Conservation (phyloP, 2,797 vertebrate genomes). For the Taeniopygia guttata region DNA sequence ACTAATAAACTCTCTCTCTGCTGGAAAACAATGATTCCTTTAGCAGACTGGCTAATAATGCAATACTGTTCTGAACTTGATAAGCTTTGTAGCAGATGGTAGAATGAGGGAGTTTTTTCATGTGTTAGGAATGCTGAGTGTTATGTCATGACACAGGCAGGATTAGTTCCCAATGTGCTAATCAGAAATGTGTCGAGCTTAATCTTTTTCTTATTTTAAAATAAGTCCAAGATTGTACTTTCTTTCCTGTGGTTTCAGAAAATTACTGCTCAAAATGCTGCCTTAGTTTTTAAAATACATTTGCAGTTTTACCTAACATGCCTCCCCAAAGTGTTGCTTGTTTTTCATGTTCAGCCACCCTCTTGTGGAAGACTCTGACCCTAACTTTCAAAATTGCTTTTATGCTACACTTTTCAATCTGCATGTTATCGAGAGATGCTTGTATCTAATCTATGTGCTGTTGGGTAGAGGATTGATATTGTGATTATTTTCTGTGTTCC, state of each 20-base stretch:
- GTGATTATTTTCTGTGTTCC: constrained; percentile 15
- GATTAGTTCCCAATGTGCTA: not conserved
- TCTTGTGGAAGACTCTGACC: not conserved
- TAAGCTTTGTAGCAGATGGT: not conserved
- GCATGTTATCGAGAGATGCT: not conserved
- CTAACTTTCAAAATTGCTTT: not conserved
- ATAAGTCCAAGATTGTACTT: not conserved
- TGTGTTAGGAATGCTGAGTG: not conserved
- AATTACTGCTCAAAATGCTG: not conserved
- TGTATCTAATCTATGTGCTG: not conserved
- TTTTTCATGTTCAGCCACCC: not conserved
- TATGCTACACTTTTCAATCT: not conserved
- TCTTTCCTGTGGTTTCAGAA: not conserved
- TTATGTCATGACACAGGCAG: not conserved
- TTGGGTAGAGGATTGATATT: not conserved
- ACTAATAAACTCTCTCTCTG: not conserved
- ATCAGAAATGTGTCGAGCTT: not conserved
- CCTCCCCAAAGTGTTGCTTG: not conserved
- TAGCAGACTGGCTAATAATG: not conserved
- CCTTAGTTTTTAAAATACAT: not conserved
- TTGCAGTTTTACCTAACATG: not conserved
- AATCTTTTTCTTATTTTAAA: not conserved
- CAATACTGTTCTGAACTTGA: not conserved
- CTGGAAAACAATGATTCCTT: not conserved
- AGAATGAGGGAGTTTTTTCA: not conserved